Conservation (phyloP, 2,888 invertebrate species). For the Colletes collaris region DNA sequence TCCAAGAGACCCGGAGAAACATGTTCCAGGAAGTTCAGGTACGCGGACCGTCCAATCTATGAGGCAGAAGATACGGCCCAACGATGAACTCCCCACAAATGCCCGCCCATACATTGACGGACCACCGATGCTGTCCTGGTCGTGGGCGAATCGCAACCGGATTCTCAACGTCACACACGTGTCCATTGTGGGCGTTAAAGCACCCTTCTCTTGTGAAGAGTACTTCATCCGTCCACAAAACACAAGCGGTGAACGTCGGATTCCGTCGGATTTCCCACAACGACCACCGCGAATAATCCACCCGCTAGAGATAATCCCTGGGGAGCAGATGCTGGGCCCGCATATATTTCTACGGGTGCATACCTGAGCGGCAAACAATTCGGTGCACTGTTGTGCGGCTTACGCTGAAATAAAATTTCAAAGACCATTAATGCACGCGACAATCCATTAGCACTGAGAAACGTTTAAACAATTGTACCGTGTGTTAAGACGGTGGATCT, state of each 20-base stretch:
- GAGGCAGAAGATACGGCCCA: background rate
- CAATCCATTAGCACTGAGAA: too few relatives aligned
- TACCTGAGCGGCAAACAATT: rapidly evolving
- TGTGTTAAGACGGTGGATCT: background rate
- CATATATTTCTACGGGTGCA: constrained; percentile 4
- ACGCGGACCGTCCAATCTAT: background rate
- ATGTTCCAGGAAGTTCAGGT: background rate
- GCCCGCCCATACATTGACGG: background rate
- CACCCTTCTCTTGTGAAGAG: constrained; percentile 39
- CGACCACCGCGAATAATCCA: background rate
- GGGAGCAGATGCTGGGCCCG: background rate
- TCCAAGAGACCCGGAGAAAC: background rate
- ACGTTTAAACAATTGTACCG: too few relatives aligned
- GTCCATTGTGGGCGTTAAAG: background rate
- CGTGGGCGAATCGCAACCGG: background rate
- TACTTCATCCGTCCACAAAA: constrained; percentile 3
- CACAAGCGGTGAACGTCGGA: background rate
- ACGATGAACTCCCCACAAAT: background rate
- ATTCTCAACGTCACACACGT: background rate
- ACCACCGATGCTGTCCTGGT: background rate
- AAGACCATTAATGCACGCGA: too few relatives aligned
- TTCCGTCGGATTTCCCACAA: background rate
- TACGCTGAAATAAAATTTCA: background rate
- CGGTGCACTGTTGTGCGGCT: background rate
- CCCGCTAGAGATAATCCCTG: too few relatives aligned